These are phyloP conservation scores for Polypterus bichir DNA, from an alignment of 2,113 vertebrate species.

Conservation along the genomic window DNA sequence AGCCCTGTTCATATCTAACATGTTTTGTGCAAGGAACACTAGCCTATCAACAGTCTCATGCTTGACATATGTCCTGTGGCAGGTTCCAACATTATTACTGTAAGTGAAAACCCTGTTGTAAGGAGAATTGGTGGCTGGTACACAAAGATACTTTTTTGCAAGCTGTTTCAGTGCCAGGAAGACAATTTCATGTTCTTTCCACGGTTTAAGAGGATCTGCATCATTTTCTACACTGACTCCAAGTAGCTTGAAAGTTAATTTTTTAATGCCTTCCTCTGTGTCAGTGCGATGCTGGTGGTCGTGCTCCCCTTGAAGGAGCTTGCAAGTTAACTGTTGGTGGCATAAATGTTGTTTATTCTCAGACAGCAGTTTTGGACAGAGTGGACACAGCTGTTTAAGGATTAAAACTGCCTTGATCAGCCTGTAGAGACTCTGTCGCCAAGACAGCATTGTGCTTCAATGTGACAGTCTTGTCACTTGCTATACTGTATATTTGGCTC, in stretches of 20 bases:
- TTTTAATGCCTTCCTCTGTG: conserved; percentile 13
- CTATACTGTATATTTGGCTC: conserved; percentile 14
- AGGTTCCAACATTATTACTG: no score
- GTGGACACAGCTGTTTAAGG: no score
- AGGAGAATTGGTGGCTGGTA: neutral
- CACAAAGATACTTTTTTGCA: conserved; percentile 21
- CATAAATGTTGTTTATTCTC: conserved; percentile 8
- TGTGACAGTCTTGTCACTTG: conserved; percentile 13
- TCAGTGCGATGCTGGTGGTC: conserved; percentile 6
- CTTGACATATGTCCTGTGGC: no score
- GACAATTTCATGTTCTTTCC: conserved; percentile 17
- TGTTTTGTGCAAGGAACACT: no score
- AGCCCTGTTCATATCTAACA: no score
- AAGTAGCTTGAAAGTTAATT: conserved; percentile 17
- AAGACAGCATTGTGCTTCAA: conserved; percentile 13
- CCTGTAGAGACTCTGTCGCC: neutral
- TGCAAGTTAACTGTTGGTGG: conserved; percentile 14
- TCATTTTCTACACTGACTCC: conserved; percentile 16
- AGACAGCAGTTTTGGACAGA: no score
- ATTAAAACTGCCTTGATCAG: no score
- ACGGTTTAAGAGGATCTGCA: conserved; percentile 15
- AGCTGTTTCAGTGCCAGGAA: conserved; percentile 18
- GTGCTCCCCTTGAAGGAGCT: conserved; percentile 20
- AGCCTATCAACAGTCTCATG: no score
- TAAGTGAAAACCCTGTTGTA: no score